These are phyloP conservation scores for Ormyrus nitidulus DNA, from an alignment of 2,888 invertebrate genomes.

Conservation along the genomic window DNA sequence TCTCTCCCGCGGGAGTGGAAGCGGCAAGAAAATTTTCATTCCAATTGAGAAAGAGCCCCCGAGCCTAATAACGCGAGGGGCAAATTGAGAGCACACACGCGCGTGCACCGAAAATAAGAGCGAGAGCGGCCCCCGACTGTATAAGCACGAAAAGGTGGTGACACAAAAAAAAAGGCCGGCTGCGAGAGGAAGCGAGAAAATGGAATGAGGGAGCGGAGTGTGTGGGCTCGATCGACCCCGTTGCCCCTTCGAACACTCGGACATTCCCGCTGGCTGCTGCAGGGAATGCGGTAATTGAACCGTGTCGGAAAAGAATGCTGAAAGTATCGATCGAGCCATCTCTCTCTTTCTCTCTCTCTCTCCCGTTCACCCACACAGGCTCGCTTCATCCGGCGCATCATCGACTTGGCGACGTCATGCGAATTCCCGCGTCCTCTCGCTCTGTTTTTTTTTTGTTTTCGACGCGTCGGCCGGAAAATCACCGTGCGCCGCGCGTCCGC, in stretches of 20 bases:
- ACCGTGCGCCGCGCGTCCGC: background rate
- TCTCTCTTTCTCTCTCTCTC: background rate
- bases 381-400: slow-evolving; percentile 8
- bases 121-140: background rate
- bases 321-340: slow-evolving; percentile 33
- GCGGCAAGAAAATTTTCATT: slow-evolving; percentile 30
- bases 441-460: background rate
- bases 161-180: background rate
- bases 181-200: background rate
- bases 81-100: background rate
- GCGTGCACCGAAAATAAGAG: background rate
- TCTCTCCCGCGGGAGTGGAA: background rate
- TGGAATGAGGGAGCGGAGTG: background rate
- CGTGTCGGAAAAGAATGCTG: slow-evolving; percentile 46
- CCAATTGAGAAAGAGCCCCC: slow-evolving; percentile 21
- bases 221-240: slow-evolving; percentile 25
- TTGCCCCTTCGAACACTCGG: background rate
- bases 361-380: too few species aligned
- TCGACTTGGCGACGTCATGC: slow-evolving; percentile 19
- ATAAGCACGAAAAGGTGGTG: background rate
- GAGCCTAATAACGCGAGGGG: slow-evolving; percentile 5
- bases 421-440: background rate
- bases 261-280: slow-evolving; percentile 16
- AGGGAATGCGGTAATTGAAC: slow-evolving; percentile 51
- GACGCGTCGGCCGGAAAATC: slow-evolving; percentile 21